Percentiles rank a stretch among this genome's conserved stretches.
Conservation (phyloP, 2,797 vertebrate species). For the Parotocinclus haroldoi region DNA sequence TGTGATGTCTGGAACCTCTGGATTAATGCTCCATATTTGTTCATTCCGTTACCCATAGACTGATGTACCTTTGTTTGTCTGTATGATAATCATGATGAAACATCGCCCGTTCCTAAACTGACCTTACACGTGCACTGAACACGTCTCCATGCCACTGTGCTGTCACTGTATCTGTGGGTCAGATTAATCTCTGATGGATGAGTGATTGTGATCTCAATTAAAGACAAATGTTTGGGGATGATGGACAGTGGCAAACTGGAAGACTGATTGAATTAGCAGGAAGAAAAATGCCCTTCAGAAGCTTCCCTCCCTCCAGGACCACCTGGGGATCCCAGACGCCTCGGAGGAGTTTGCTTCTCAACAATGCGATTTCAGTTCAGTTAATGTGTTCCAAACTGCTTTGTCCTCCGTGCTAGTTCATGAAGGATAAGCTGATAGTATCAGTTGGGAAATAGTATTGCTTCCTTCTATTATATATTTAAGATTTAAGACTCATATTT, state of each 20-base stretch:
- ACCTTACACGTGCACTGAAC: not conserved
- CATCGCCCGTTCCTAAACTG: no score
- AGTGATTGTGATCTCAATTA: constrained; percentile 81
- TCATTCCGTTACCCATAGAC: no score
- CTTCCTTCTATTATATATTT: no score
- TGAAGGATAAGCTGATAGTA: not conserved
- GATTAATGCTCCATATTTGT: no score
- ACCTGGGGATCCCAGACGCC: constrained; percentile 58
- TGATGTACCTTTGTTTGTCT: no score
- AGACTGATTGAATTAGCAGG: constrained; percentile 75
- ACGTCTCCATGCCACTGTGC: constrained; percentile 4
- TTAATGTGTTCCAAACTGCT: not conserved
- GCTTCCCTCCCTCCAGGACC: constrained; percentile 46
- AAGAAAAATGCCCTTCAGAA: constrained; percentile 73
- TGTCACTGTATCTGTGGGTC: constrained; percentile 61
- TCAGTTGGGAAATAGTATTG: not conserved
- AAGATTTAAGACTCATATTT: no score
- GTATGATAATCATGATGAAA: no score
- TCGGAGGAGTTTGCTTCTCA: constrained; percentile 10
- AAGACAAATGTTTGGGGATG: constrained; percentile 73
- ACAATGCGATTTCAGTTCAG: constrained; percentile 3
- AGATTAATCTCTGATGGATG: constrained; percentile 80
- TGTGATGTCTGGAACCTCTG: no score
- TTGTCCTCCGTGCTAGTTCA: not conserved
- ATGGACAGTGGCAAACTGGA: constrained; percentile 64